Percentiles rank a stretch among this genome's conserved stretches.
Evolutionary conservation across 1,140 invertebrate species (phyloP).

Genomic region (Schlechtendalia chinensis): DNA sequence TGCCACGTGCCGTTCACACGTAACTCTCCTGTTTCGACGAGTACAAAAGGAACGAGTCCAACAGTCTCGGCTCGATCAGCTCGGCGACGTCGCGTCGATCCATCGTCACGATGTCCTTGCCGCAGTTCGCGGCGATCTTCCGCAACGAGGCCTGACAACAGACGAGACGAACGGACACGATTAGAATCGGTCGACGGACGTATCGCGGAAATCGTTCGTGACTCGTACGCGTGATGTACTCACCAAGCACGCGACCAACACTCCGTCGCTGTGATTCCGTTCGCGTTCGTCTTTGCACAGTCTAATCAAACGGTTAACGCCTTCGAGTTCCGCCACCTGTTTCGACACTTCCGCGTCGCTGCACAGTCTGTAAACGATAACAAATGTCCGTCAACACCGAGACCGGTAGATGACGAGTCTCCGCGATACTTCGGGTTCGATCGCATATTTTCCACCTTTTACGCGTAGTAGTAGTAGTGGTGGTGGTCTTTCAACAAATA

Average conservation of each 20-base stretch:
- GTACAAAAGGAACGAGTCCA: constrained; percentile 71
- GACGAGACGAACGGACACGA: no score
- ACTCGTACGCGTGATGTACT: no score
- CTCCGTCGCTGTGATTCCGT: constrained; percentile 71
- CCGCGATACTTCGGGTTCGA: no score
- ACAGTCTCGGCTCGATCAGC: constrained; percentile 65
- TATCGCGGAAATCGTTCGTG: no score
- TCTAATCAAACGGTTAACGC: constrained; percentile 71
- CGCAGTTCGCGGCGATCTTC: constrained; percentile 65
- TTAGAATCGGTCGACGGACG: no score
- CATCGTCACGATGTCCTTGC: constrained; percentile 58
- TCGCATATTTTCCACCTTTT: no score
- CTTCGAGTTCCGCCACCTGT: constrained; percentile 73
- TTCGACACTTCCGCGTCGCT: constrained; percentile 69
- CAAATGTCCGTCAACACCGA: not conserved
- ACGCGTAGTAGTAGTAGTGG: no score
- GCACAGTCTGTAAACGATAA: constrained; percentile 62
- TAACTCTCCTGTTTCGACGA: constrained; percentile 69
- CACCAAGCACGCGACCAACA: constrained; percentile 73
- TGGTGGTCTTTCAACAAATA: no score
- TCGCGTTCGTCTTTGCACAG: constrained; percentile 68
- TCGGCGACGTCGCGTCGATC: constrained; percentile 61
- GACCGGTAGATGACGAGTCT: no score
- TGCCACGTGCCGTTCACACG: constrained; percentile 58
- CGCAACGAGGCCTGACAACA: constrained; percentile 64